These are phyloP conservation scores for Nautilus pompilius DNA, from an alignment of 1,140 invertebrate genomes.

Conservation along the genomic window DNA sequence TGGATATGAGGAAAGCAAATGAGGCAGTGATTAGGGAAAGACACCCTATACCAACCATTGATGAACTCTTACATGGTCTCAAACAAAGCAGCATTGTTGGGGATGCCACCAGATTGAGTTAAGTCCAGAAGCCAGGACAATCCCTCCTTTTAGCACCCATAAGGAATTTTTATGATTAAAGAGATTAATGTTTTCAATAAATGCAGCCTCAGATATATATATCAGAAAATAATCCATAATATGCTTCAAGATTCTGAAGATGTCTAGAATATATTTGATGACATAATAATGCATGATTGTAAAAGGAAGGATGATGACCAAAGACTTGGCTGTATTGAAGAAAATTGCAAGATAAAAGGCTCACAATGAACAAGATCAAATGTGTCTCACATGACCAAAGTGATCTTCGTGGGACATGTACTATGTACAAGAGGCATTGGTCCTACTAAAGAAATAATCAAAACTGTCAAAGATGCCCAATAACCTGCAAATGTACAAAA, in stretches of 20 bases:
- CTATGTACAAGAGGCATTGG: no score
- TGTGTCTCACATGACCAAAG: no score
- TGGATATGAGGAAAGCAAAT: conserved; percentile 33
- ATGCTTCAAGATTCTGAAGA: conserved; percentile 13
- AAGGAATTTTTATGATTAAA: conserved; percentile 22
- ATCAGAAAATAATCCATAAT: conserved; percentile 18
- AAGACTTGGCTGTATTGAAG: no score
- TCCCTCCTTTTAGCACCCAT: conserved; percentile 27
- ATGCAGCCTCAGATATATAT: conserved; percentile 22
- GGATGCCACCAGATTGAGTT: conserved; percentile 22
- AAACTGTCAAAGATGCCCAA: no score
- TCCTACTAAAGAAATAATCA: no score
- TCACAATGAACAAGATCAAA: no score
- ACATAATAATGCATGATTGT: conserved; percentile 27
- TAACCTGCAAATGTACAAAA: no score
- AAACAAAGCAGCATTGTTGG: conserved; percentile 15
- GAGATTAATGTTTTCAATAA: conserved; percentile 23
- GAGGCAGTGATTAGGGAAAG: conserved; percentile 22
- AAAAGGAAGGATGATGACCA: conserved; percentile 14
- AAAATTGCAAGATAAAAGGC: no score
- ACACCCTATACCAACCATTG: conserved; percentile 30
- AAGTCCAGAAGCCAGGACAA: conserved; percentile 7
- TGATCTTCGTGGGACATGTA: no score
- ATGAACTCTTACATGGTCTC: conserved; percentile 30
- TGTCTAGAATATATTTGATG: conserved; percentile 18